A percentile compares a stretch with the other conserved stretches of the same genome.
Conservation (phyloP, 2,797 vertebrate species). For the Hapalemur alaotrensis region DNA sequence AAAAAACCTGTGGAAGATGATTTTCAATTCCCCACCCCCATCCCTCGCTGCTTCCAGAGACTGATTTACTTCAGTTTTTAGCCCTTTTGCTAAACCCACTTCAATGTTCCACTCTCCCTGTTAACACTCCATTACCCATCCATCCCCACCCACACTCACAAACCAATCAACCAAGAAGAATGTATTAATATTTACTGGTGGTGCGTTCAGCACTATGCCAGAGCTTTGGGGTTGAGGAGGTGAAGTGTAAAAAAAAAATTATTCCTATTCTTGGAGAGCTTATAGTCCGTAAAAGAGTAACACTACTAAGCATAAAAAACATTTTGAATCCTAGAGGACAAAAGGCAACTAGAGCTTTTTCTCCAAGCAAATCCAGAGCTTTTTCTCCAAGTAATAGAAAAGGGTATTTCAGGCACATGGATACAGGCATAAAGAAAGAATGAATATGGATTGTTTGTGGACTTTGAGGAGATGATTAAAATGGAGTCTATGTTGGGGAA, state of each 20-base stretch:
- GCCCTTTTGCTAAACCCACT: background rate
- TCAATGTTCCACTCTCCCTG: background rate
- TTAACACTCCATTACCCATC: background rate
- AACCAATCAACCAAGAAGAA: background rate
- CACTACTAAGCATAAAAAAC: background rate
- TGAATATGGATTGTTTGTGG: background rate
- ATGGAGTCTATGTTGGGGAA: background rate
- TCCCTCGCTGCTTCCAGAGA: background rate
- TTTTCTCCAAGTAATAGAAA: background rate
- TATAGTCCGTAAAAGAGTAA: background rate
- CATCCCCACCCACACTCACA: background rate
- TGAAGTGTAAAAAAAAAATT: background rate
- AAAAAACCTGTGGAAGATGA: background rate
- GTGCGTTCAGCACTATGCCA: background rate
- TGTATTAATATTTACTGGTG: background rate
- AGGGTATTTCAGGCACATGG: constrained; percentile 19
- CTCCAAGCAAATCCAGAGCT: background rate
- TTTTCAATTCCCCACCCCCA: background rate
- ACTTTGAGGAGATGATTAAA: constrained; percentile 33
- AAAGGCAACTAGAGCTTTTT: background rate
- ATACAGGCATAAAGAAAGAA: background rate
- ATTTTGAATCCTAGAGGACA: background rate
- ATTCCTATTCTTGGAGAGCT: background rate
- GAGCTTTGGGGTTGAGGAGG: background rate
- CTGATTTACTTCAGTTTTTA: background rate